A percentile compares a stretch with the other conserved stretches of the same genome.
These are phyloP conservation scores for Tretioscincus oriximinensis DNA, from an alignment of 2,113 vertebrate species.

Conservation along the genomic window DNA sequence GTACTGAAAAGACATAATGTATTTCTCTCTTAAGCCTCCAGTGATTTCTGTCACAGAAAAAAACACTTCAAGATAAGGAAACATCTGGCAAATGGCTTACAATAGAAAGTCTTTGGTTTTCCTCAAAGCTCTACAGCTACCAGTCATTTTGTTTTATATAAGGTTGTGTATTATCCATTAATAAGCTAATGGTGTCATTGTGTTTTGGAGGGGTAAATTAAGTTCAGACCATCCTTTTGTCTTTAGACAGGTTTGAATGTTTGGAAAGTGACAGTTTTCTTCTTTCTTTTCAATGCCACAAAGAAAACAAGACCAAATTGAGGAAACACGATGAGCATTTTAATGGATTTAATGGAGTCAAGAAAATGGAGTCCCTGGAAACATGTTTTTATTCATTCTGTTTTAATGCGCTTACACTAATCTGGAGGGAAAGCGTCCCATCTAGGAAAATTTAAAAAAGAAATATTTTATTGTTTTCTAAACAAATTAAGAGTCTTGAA, in stretches of 20 bases:
- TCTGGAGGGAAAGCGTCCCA: slow-evolving; percentile 1
- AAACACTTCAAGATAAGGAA: slow-evolving; percentile 34
- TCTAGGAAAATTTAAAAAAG: slow-evolving; percentile 24
- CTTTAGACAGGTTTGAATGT: slow-evolving; percentile 46
- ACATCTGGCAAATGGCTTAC: slow-evolving; percentile 36
- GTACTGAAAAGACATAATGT: slow-evolving; percentile 27
- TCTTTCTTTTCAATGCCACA: slow-evolving; percentile 52
- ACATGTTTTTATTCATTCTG: slow-evolving; percentile 29
- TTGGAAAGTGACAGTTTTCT: slow-evolving; percentile 46
- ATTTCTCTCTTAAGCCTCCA: slow-evolving; percentile 38
- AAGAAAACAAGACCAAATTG: slow-evolving; percentile 42
- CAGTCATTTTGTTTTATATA: slow-evolving; percentile 12
- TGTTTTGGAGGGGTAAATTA: slow-evolving; percentile 42
- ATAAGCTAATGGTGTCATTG: slow-evolving; percentile 50
- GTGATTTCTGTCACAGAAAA: slow-evolving; percentile 40
- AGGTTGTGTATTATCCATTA: slow-evolving; percentile 31
- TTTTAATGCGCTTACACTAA: background rate
- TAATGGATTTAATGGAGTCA: too few species aligned
- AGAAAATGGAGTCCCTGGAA: slow-evolving; percentile 31
- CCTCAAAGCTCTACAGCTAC: slow-evolving; percentile 6
- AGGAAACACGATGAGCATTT: too few species aligned
- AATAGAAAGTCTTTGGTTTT: slow-evolving; percentile 22
- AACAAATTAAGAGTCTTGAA: background rate
- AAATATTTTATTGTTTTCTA: slow-evolving; percentile 5
- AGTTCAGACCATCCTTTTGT: slow-evolving; percentile 9